Conservation (phyloP, 2,888 invertebrate genomes). For the Eristalis intricaria region DNA sequence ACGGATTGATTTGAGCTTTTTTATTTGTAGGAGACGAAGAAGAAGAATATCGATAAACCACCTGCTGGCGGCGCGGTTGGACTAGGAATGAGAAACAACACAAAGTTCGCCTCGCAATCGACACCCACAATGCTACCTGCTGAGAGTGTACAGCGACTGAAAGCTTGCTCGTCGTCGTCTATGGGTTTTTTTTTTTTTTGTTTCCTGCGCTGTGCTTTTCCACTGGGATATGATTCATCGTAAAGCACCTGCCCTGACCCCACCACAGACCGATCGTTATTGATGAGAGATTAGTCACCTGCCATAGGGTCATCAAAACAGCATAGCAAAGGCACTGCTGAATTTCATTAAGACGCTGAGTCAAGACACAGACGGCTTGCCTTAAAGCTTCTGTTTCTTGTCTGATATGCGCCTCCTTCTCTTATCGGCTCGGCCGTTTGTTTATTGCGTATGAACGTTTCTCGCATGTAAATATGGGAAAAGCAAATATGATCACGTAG, state of each 20-base stretch:
- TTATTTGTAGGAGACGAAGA: neutral
- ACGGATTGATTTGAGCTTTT: conserved; percentile 44
- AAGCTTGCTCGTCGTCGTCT: conserved; percentile 43
- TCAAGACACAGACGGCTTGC: neutral
- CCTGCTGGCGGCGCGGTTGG: conserved; percentile 54
- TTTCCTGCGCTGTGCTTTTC: conserved; percentile 34
- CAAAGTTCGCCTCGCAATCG: conserved; percentile 15
- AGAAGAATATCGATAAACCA: conserved; percentile 32
- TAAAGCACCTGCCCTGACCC: neutral
- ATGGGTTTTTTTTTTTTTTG: conserved; percentile 33
- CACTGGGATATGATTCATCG: conserved; percentile 47
- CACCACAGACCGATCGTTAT: neutral
- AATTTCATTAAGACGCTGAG: neutral
- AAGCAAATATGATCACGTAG: conserved; percentile 48
- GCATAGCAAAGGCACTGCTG: neutral
- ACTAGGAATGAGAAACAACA: conserved; percentile 59
- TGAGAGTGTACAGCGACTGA: conserved; percentile 42
- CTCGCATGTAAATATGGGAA: conserved; percentile 8
- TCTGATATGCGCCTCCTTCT: neutral
- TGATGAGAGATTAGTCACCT: conserved; percentile 18
- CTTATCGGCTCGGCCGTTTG: neutral
- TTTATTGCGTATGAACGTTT: conserved; percentile 4
- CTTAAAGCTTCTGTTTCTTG: neutral
- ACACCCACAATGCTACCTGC: conserved; percentile 29
- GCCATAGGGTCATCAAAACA: neutral